Evolutionary conservation across 2,888 invertebrate species (phyloP).

Genomic region (Laspeyria flexula): DNA sequence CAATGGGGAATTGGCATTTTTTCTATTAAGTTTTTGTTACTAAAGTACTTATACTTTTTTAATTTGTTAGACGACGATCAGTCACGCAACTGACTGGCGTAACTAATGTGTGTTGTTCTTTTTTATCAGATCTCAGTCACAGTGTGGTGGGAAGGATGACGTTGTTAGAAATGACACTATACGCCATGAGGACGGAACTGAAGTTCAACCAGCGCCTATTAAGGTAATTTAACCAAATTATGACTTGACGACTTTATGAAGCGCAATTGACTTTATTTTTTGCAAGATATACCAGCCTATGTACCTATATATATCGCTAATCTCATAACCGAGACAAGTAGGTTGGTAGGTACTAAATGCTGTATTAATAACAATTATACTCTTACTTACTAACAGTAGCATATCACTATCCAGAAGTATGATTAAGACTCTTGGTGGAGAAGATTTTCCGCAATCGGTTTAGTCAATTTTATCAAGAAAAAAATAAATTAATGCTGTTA

Average conservation of each 20-base stretch:
- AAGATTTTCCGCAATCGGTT: too few species aligned
- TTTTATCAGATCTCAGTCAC: slow-evolving; percentile 62
- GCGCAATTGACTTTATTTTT: not conserved
- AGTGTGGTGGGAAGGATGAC: slow-evolving; percentile 59
- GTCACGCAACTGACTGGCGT: slow-evolving; percentile 41
- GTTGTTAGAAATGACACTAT: slow-evolving; percentile 62
- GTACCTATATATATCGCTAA: too few species aligned
- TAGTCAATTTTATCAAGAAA: too few species aligned
- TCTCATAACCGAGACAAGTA: too few species aligned
- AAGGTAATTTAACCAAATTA: slow-evolving; percentile 50
- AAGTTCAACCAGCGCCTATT: slow-evolving; percentile 70
- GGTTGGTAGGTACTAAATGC: too few species aligned
- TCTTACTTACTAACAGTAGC: too few species aligned
- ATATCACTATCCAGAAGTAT: too few species aligned
- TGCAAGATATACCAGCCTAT: not conserved
- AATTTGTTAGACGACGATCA: slow-evolving; percentile 15
- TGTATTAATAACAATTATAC: too few species aligned
- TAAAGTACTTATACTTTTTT: slow-evolving; percentile 6
- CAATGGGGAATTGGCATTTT: not conserved
- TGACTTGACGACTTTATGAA: not conserved
- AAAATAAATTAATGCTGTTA: too few species aligned
- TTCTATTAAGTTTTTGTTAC: not conserved
- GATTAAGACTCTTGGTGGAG: too few species aligned
- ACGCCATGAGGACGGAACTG: slow-evolving; percentile 62
- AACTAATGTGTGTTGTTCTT: slow-evolving; percentile 40